A percentile compares a stretch with the other conserved stretches of the same genome.
phyloP scores from a whole-genome alignment of 1,140 invertebrate genomes.

The Acyrthosiphon pisum region DNA sequence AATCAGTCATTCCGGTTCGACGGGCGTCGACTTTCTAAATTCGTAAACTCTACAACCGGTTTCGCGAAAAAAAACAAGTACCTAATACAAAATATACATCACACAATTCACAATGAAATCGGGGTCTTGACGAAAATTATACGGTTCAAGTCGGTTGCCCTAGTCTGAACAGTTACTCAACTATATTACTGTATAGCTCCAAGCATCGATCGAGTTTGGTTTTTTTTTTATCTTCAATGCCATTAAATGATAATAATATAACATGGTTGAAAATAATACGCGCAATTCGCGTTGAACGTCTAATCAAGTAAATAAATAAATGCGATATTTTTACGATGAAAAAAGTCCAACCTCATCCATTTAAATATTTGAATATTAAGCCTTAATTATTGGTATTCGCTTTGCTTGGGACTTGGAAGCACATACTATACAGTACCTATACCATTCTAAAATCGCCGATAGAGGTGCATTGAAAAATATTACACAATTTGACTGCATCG shows the following conservation, averaged over 20 bases:
- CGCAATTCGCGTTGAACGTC: neutral
- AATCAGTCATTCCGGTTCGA: slow-evolving; percentile 52
- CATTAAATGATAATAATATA: slow-evolving; percentile 31
- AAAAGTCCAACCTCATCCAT: neutral
- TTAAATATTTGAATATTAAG: neutral
- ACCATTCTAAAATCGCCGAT: neutral
- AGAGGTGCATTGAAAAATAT: neutral
- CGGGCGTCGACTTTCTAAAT: slow-evolving; percentile 54
- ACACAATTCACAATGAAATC: slow-evolving; percentile 40
- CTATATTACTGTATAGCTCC: neutral
- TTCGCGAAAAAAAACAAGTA: slow-evolving; percentile 34
- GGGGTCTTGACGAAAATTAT: slow-evolving; percentile 53
- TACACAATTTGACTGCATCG: neutral
- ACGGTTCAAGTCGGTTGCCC: slow-evolving; percentile 42
- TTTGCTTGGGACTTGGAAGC: neutral
- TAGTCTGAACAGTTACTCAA: slow-evolving; percentile 40
- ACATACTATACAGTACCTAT: neutral
- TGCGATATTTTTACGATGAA: neutral
- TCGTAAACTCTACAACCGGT: slow-evolving; percentile 46
- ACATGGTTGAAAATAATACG: neutral
- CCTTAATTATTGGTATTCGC: neutral
- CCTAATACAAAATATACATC: slow-evolving; percentile 34
- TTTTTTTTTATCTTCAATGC: slow-evolving; percentile 32
- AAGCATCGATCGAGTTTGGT: slow-evolving; percentile 16
- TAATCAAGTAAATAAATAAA: neutral